These are phyloP conservation scores for Nestor notabilis DNA, from an alignment of 2,113 vertebrate genomes.

Conservation along the genomic window DNA sequence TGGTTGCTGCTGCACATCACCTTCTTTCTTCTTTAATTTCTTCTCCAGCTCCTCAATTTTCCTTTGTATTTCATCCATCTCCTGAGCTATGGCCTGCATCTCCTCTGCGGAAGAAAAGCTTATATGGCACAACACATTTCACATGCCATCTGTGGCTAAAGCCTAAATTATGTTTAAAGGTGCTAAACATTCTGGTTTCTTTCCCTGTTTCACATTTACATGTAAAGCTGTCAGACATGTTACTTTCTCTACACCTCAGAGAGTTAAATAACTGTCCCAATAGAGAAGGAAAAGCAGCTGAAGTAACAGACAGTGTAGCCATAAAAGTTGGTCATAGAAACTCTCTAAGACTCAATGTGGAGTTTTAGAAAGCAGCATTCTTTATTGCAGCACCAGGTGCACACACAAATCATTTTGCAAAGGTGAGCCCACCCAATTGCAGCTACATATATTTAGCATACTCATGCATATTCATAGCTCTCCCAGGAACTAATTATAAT, in stretches of 20 bases:
- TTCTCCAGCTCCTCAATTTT: conserved; percentile 80
- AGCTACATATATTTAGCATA: background rate
- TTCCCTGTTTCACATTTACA: background rate
- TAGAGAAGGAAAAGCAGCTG: background rate
- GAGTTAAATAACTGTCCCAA: background rate
- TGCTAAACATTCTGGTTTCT: background rate
- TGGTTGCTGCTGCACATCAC: conserved; percentile 6
- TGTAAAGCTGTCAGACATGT: background rate
- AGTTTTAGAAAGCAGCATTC: background rate
- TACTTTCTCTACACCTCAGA: background rate
- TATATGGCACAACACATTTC: background rate
- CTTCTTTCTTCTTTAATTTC: conserved; percentile 66
- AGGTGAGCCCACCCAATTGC: background rate
- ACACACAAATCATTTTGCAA: background rate
- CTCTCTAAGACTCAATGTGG: background rate
- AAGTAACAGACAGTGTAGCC: background rate
- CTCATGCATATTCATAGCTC: background rate
- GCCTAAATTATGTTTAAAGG: background rate
- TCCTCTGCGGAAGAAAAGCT: conserved; percentile 60
- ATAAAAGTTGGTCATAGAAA: background rate
- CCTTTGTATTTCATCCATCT: conserved; percentile 75
- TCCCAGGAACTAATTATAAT: background rate
- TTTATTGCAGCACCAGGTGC: background rate
- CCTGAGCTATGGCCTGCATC: conserved; percentile 70
- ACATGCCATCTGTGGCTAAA: background rate